These are phyloP conservation scores for Neocrepidodera transversa DNA, from an alignment of 2,888 invertebrate genomes.

Conservation along the genomic window DNA sequence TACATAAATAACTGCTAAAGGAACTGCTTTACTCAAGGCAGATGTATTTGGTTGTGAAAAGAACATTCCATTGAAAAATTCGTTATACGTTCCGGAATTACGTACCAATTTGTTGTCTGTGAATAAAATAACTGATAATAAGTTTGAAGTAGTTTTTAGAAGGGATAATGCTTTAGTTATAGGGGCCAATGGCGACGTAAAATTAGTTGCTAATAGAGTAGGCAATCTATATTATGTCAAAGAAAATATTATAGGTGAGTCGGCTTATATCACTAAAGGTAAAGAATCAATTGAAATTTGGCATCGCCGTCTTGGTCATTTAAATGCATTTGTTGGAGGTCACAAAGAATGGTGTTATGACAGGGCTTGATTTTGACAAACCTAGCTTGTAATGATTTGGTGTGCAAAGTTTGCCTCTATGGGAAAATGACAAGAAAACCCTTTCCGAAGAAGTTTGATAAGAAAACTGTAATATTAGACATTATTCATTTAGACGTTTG, in stretches of 20 bases:
- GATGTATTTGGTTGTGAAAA: background rate
- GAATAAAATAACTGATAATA: background rate
- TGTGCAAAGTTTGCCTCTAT: background rate
- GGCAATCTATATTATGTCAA: background rate
- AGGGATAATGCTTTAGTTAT: background rate
- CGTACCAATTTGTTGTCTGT: background rate
- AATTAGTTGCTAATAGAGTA: background rate
- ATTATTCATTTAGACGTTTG: slow-evolving; percentile 12
- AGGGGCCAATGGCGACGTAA: background rate
- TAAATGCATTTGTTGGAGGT: background rate
- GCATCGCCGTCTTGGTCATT: background rate
- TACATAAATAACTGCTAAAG: slow-evolving; percentile 11
- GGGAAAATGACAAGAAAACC: background rate
- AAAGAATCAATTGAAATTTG: background rate
- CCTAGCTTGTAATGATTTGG: background rate
- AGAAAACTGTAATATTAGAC: background rate
- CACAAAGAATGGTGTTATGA: background rate
- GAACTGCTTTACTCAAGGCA: background rate
- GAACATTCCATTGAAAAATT: background rate
- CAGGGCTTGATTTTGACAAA: background rate
- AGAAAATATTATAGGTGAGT: background rate
- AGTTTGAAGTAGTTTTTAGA: background rate
- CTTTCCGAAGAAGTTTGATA: background rate
- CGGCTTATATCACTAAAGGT: background rate
- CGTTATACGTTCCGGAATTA: background rate